Conservation (phyloP, 2,113 vertebrate species). For the Neofelis nebulosa region DNA sequence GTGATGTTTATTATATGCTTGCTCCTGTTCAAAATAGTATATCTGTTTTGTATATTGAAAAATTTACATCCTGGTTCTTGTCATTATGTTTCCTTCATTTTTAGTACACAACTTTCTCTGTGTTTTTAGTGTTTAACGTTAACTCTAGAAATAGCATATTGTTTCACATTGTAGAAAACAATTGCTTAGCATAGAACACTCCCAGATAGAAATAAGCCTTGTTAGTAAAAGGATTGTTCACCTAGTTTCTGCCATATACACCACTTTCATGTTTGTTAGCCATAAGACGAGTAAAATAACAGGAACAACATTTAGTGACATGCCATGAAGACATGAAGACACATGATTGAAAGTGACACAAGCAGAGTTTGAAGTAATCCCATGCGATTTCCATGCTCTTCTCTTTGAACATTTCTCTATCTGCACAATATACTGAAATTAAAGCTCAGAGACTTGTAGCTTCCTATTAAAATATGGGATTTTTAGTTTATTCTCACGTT, state of each 20-base stretch:
- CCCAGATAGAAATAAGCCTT: background rate
- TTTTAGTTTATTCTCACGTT: background rate
- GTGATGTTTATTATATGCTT: slow-evolving; percentile 14
- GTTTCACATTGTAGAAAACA: background rate
- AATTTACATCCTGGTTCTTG: background rate
- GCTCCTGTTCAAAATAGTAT: background rate
- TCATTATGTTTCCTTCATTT: background rate
- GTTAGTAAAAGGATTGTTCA: background rate
- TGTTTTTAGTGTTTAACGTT: slow-evolving; percentile 22
- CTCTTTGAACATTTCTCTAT: background rate
- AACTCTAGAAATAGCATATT: background rate
- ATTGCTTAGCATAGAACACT: background rate
- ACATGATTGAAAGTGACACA: background rate
- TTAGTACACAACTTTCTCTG: background rate
- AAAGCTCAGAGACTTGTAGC: background rate
- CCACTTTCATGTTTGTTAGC: background rate
- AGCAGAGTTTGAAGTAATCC: background rate
- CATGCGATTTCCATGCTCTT: background rate
- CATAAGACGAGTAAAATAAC: background rate
- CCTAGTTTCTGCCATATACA: background rate
- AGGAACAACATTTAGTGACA: background rate
- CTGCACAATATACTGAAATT: background rate
- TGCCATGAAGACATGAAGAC: background rate
- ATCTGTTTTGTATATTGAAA: background rate
- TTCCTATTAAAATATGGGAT: background rate